Conservation (phyloP, 2,888 invertebrate genomes). For the Elegia similella region DNA sequence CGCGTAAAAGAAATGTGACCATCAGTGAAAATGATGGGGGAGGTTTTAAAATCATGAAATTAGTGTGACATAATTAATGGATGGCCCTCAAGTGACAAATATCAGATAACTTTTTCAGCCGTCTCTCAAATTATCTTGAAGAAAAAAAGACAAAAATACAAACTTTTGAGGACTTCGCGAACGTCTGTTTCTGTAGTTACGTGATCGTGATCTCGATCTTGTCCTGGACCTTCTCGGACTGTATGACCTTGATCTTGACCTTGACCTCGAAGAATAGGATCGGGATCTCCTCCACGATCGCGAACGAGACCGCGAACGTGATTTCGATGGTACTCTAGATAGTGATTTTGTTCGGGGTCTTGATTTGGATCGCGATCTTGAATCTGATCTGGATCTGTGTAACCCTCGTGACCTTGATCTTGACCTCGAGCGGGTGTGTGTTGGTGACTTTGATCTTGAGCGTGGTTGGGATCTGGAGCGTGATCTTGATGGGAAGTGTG, state of each 20-base stretch:
- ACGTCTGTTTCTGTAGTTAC: slow-evolving; percentile 52
- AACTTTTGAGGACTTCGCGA: slow-evolving; percentile 67
- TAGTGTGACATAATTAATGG: no score
- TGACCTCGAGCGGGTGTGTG: slow-evolving; percentile 48
- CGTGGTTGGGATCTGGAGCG: slow-evolving; percentile 34
- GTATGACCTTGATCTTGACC: slow-evolving; percentile 53
- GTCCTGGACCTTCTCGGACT: slow-evolving; percentile 54
- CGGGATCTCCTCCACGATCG: slow-evolving; percentile 45
- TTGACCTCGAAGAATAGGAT: slow-evolving; percentile 51
- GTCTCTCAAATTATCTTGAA: no score
- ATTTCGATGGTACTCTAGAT: slow-evolving; percentile 43
- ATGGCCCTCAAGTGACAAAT: no score
- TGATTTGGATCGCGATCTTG: slow-evolving; percentile 39
- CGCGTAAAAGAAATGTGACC: no score
- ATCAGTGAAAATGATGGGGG: no score
- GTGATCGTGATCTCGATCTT: slow-evolving; percentile 45
- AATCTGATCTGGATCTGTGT: slow-evolving; percentile 29
- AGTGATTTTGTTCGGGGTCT: slow-evolving; percentile 40
- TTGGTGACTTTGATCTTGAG: slow-evolving; percentile 42
- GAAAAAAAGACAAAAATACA: slow-evolving; percentile 41
- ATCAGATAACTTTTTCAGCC: no score
- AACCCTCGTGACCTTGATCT: slow-evolving; percentile 45
- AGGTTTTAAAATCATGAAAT: no score
- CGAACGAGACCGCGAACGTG: slow-evolving; percentile 49
- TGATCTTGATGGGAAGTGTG: slow-evolving; percentile 32